Conservation (phyloP, 2,888 invertebrate genomes). For the Lumbricus terrestris region DNA sequence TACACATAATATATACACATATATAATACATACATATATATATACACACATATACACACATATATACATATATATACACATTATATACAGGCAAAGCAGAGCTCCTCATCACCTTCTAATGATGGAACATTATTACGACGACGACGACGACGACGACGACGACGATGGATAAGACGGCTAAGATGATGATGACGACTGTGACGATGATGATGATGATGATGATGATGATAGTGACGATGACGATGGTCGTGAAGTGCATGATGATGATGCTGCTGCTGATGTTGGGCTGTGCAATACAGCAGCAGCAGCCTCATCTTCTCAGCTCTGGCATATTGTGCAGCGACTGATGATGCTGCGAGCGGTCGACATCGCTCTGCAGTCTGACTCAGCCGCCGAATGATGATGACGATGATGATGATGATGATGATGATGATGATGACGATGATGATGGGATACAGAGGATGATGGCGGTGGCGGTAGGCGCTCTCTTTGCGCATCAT, state of each 20-base stretch:
- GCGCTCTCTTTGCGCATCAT: neutral
- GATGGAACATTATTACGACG: neutral
- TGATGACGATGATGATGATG: no score
- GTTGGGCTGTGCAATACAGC: neutral
- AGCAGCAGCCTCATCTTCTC: neutral
- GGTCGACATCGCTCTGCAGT: neutral
- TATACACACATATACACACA: no score
- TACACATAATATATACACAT: no score
- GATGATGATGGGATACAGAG: neutral
- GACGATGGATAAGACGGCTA: neutral
- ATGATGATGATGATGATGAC: no score
- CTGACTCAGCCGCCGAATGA: neutral
- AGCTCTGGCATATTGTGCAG: neutral
- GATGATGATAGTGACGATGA: neutral
- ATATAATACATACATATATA: no score
- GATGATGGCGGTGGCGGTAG: neutral
- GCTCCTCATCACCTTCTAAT: no score
- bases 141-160: neutral
- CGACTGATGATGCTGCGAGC: neutral
- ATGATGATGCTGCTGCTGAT: neutral
- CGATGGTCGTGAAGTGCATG: neutral
- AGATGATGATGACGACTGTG: no score
- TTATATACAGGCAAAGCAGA: no score
- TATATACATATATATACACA: no score
- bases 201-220: no score